Base-by-base conservation (phyloP, 2,113 vertebrate genomes). In the Paramormyrops kingsleyae region DNA sequence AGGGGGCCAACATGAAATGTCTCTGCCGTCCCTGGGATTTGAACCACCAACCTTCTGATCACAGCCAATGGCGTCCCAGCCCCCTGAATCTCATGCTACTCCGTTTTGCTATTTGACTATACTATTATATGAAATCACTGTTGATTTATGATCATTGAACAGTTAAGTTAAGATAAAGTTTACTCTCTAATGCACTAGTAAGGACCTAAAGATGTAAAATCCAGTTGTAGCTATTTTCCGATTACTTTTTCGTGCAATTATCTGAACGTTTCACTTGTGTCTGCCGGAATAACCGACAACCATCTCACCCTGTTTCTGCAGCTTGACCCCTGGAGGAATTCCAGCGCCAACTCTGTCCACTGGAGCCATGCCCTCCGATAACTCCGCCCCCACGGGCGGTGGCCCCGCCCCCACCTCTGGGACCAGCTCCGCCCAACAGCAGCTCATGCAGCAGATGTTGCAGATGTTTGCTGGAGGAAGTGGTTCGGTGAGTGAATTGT, bases 391-490 rank as follows among this genome's bases (percentile, higher is more conserved):
- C 21, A 56, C 94, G 13, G 85, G 66, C 59, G 12, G 88, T 49
- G 87, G 66, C 92, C 89, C 90, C 91, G 88, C 92, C 59, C 86
- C 92, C 87, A 70, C 92, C 70, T 94, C 95, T 66, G 93, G 94
- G 91, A 87, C 97, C 92, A 97, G 96, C 83, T 93, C 97, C 88
- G 95, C 97, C 93, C 95, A 97, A 96, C 98, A 99, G 94, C 98
- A 99, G 95, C 97, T 99, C 96, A 97, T 99, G 95, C 99, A 99
- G 93, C 97, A 97, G 94, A 97, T 97, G 96, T 92, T 97, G 91
- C 96, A 97, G 94, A 96, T 99, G 95, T 95, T 99, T 93, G 97
- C 98, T 5, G 97, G 96, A 91, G 96, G 97, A 92, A 97, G 94
- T 94, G 97, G 93, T 96, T 96, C 90, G 97, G 97, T 95, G 98